Evolutionary conservation across 2,888 invertebrate genomes (phyloP).

Genomic region (Acheta domesticus): DNA sequence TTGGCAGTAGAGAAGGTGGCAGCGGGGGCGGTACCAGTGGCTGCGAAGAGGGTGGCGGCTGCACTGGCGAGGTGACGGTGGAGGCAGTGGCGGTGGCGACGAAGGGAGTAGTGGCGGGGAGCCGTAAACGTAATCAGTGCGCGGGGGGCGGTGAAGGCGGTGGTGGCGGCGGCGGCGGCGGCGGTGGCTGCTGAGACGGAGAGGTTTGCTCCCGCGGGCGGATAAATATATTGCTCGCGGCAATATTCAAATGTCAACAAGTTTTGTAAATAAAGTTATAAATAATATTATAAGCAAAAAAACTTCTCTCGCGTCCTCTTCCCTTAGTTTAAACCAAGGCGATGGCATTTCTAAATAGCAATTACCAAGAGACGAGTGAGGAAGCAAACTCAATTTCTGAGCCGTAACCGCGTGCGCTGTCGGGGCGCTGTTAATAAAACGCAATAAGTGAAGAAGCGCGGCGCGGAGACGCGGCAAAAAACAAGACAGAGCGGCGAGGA

Average conservation of each 20-base stretch:
- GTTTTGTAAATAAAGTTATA: constrained; percentile 26
- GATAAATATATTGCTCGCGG: constrained; percentile 4
- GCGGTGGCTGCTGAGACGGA: not conserved
- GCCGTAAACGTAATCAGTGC: too few species aligned
- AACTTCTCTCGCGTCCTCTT: not conserved
- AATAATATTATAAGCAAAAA: constrained; percentile 23
- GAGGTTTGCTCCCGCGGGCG: not conserved
- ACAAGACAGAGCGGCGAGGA: not conserved
- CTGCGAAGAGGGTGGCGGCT: not conserved
- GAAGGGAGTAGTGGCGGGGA: too few species aligned
- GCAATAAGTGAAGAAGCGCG: constrained; percentile 7
- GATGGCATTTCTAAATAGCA: constrained; percentile 25
- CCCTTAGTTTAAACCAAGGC: constrained; percentile 8
- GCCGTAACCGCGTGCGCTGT: not conserved
- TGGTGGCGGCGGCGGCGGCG: not conserved
- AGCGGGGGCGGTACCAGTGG: too few species aligned
- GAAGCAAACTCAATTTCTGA: constrained; percentile 24
- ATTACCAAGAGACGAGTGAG: constrained; percentile 24
- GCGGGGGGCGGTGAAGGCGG: not conserved
- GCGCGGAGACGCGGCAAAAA: not conserved
- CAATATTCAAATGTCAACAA: constrained; percentile 25
- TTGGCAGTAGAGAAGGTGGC: too few species aligned
- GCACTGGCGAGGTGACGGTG: not conserved
- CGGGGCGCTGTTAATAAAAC: constrained; percentile 9
- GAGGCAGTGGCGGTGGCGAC: too few species aligned